phyloP scores from a whole-genome alignment of 2,113 vertebrate genomes.

The Turnix velox region DNA sequence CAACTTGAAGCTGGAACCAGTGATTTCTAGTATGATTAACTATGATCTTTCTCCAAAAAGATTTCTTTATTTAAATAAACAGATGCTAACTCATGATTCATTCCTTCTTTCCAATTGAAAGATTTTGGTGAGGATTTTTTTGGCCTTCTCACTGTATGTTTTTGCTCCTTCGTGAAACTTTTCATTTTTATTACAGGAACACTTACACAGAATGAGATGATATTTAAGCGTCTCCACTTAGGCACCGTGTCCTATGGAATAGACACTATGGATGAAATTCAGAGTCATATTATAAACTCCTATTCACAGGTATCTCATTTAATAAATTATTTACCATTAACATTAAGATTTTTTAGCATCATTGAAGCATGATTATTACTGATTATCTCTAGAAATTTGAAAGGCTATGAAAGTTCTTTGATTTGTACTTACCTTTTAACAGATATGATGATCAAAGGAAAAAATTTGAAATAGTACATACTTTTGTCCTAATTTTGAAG shows the following conservation, averaged over 20 bases:
- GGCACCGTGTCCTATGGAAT: conserved; percentile 95
- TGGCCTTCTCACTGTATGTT: background rate
- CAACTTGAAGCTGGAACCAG: background rate
- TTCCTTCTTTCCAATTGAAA: background rate
- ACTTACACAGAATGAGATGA: conserved; percentile 96
- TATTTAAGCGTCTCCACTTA: conserved; percentile 95
- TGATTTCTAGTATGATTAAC: background rate
- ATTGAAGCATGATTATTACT: background rate
- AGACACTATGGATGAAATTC: conserved; percentile 98
- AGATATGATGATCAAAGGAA: background rate
- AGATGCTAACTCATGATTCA: background rate
- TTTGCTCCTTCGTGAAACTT: background rate
- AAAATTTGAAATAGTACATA: background rate
- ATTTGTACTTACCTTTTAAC: background rate
- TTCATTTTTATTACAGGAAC: conserved; percentile 79
- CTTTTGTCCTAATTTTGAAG: background rate
- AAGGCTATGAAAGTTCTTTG: background rate
- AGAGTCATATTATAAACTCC: conserved; percentile 84
- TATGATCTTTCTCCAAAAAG: background rate
- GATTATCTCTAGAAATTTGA: background rate
- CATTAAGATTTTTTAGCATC: background rate
- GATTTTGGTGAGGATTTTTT: too few species aligned
- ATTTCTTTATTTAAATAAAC: background rate
- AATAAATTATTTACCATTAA: background rate
- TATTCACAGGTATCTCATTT: conserved; percentile 81